phyloP scores from a whole-genome alignment of 2,888 invertebrate species.

The Eupelmus urozonus region DNA sequence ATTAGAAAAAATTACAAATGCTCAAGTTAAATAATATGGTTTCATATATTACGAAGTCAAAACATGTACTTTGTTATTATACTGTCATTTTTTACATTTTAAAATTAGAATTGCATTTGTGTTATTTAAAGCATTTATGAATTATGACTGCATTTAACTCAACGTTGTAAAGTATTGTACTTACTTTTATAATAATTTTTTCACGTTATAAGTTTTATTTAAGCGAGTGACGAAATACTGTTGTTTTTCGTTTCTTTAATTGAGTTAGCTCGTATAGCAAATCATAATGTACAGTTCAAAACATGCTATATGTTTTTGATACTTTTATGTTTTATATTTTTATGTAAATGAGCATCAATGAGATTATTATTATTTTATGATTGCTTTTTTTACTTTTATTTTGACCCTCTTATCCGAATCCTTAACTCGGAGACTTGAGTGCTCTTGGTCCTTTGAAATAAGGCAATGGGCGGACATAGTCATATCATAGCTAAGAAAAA shows the following conservation, averaged over 20 bases:
- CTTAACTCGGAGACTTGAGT: slow-evolving; percentile 43
- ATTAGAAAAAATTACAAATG: not conserved
- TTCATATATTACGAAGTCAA: too few relatives aligned
- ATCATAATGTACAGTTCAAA: slow-evolving; percentile 40
- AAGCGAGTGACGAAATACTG: slow-evolving; percentile 24
- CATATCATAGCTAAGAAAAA: slow-evolving; percentile 73
- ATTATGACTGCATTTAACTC: slow-evolving; percentile 39
- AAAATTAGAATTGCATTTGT: not conserved
- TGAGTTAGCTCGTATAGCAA: slow-evolving; percentile 4
- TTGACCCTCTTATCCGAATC: slow-evolving; percentile 61
- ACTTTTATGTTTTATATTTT: slow-evolving; percentile 36
- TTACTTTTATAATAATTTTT: slow-evolving; percentile 27
- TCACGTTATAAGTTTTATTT: slow-evolving; percentile 40
- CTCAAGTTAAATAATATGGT: not conserved
- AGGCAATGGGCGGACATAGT: slow-evolving; percentile 75
- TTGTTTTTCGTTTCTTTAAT: slow-evolving; percentile 26
- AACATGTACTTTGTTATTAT: too few relatives aligned
- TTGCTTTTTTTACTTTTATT: slow-evolving; percentile 63
- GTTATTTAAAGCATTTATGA: slow-evolving; percentile 6
- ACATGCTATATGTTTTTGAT: slow-evolving; percentile 33
- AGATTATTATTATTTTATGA: slow-evolving; percentile 56
- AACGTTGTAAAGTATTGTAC: slow-evolving; percentile 42
- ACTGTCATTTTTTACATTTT: not conserved
- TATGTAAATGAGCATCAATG: slow-evolving; percentile 49
- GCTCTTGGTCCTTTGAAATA: slow-evolving; percentile 59